Conservation (phyloP, 2,797 vertebrate genomes). For the Labeo calbasu region DNA sequence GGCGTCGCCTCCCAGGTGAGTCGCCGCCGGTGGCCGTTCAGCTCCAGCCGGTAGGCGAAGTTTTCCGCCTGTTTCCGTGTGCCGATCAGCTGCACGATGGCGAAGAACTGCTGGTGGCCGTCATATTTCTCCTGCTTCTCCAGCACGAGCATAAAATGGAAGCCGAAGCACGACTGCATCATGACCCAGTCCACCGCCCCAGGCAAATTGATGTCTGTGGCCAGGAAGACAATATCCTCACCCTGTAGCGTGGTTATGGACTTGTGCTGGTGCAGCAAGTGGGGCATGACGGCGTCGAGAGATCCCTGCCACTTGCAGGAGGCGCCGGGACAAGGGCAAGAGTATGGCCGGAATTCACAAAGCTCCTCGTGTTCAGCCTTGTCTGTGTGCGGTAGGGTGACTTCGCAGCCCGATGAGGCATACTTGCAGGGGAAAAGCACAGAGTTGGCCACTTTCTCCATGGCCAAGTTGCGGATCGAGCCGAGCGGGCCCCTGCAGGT, state of each 20-base stretch:
- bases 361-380: slow-evolving; percentile 92
- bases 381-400: slow-evolving; percentile 81
- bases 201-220: slow-evolving; percentile 97
- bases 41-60: slow-evolving; percentile 83
- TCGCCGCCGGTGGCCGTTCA: slow-evolving; percentile 81
- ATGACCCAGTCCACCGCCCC: slow-evolving; percentile 98
- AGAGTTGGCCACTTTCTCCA: slow-evolving; percentile 99
- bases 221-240: slow-evolving; percentile 97
- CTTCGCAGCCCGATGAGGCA: slow-evolving; percentile 93
- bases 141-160: slow-evolving; percentile 85
- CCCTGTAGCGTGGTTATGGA: slow-evolving; percentile 97
- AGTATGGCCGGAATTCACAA: slow-evolving; percentile 96
- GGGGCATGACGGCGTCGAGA: slow-evolving; percentile 96
- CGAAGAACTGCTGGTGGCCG: slow-evolving; percentile 85
- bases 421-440: slow-evolving; percentile 99
- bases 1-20: slow-evolving; percentile 85
- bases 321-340: slow-evolving; percentile 94
- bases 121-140: slow-evolving; percentile 72
- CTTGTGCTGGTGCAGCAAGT: slow-evolving; percentile 98
- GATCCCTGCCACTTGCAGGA: slow-evolving; percentile 98
- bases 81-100: slow-evolving; percentile 82
- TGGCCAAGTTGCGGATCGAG: slow-evolving; percentile 98
- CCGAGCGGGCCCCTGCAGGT: slow-evolving; percentile 96
- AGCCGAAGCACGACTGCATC: slow-evolving; percentile 99
- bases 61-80: slow-evolving; percentile 81